Evolutionary conservation across 1,140 invertebrate genomes (phyloP).

Genomic region (Micrasema minimum): DNA sequence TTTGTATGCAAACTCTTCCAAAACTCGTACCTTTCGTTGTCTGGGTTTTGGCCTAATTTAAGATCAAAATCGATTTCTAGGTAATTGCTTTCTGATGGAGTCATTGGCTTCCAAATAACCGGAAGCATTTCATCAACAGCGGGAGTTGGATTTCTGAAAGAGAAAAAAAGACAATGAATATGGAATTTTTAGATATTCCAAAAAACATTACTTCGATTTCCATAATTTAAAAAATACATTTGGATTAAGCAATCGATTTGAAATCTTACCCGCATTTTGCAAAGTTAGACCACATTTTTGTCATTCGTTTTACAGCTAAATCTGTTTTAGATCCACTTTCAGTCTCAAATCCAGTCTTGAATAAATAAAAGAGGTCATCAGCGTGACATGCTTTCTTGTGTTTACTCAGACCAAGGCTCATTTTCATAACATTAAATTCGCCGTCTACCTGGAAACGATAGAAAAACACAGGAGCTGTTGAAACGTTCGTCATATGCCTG

Average conservation of each 20-base stretch:
- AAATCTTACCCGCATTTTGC: slow-evolving; percentile 71
- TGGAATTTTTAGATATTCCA: no score
- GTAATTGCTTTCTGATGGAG: slow-evolving; percentile 42
- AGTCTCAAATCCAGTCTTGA: slow-evolving; percentile 63
- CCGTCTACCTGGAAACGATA: slow-evolving; percentile 65
- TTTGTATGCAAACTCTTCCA: slow-evolving; percentile 51
- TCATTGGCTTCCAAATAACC: slow-evolving; percentile 48
- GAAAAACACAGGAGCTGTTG: slow-evolving; percentile 59
- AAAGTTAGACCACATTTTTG: slow-evolving; percentile 77
- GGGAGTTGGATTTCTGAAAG: slow-evolving; percentile 49
- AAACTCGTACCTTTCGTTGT: slow-evolving; percentile 53
- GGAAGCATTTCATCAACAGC: slow-evolving; percentile 28
- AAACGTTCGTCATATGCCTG: slow-evolving; percentile 57
- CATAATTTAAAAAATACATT: no score
- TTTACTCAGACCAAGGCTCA: slow-evolving; percentile 45
- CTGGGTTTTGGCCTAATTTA: slow-evolving; percentile 49
- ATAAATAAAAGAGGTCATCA: slow-evolving; percentile 74
- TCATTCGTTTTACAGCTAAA: slow-evolving; percentile 61
- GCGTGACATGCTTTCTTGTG: slow-evolving; percentile 69
- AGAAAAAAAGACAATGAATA: background rate
- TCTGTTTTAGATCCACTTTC: slow-evolving; percentile 57
- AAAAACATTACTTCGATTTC: no score
- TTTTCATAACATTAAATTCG: slow-evolving; percentile 60
- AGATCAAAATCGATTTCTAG: slow-evolving; percentile 54
- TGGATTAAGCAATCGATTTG: no score